Base-by-base conservation (phyloP, 2,888 invertebrate genomes). In the Oasisia sp. region DNA sequence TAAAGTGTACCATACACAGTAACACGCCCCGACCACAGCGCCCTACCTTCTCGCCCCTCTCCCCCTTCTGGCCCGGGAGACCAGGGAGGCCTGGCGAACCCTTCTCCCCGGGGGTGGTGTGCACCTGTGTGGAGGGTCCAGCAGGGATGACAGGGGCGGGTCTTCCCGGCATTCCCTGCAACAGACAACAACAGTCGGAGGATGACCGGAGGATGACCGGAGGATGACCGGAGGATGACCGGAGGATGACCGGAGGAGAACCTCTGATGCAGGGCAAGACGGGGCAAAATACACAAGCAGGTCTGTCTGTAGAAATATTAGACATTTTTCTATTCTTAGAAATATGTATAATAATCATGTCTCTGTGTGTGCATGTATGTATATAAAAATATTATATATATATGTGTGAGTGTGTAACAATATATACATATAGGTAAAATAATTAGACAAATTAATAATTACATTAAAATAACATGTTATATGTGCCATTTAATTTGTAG, bases 91-190 rank as follows among this genome's bases (percentile, higher is more conserved):
- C 27, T n/a, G 74, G 27, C 27, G 4, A 27, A 27, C 74, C 74
- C n/a, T 74, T 74, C 74, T 74, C 74, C 27, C 74, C 74, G 3
- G 74, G 74, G 19, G n/a, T 27, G 3, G 74, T 7, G 14, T 27
- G 7, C 3, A 3, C 27, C n/a, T 19, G 74, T 27, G 19, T 27
- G 27, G 74, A 7, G 74, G 74, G 74, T 27, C 74, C 74, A 19
- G n/a, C n/a, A 27, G 74, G 74, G 74, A 74, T 74, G 27, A 74
- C 74, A 74, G 74, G 74, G n/a, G 74, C 74, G 74, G 74, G 74
- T 7, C 74, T 14, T 74, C 74, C 74, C 14, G 74, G 74, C 19
- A 74, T 19, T 74, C 74, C 74, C 74, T 74, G n/a, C 74, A 74
- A 74, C n/a, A 74, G 74, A 4, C 38, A 38, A 38, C 38, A 38